A percentile compares a stretch with the other conserved stretches of the same genome.
These are phyloP conservation scores for Aegithalos caudatus DNA, from an alignment of 2,113 vertebrate genomes.

Conservation along the genomic window DNA sequence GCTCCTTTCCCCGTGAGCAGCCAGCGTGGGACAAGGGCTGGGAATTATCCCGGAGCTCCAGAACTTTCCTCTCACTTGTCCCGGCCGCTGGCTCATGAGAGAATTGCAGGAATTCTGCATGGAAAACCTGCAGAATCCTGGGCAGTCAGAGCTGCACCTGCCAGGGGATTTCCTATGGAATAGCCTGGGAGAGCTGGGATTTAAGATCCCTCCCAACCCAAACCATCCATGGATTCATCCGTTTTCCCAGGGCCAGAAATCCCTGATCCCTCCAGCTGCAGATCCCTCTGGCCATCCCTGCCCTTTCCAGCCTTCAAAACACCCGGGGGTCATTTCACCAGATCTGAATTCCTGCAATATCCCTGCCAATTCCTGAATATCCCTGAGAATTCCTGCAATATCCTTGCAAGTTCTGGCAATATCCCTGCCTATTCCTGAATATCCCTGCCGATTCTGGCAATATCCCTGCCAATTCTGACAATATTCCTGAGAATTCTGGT, in stretches of 20 bases:
- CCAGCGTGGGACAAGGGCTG: fast-evolving
- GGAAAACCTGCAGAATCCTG: fast-evolving
- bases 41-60: fast-evolving
- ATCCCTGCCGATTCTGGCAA: too few species aligned
- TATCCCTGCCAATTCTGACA: too few species aligned
- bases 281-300: background rate
- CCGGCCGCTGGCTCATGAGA: fast-evolving
- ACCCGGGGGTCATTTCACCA: fast-evolving
- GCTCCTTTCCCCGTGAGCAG: fast-evolving
- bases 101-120: fast-evolving
- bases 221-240: too few species aligned
- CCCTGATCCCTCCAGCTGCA: background rate
- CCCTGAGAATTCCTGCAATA: too few species aligned
- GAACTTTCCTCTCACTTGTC: fast-evolving
- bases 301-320: background rate
- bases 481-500: too few species aligned
- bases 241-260: background rate
- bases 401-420: too few species aligned
- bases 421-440: too few species aligned
- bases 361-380: background rate
- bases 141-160: fast-evolving
- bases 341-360: background rate
- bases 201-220: background rate
- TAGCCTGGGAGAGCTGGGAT: background rate
- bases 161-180: fast-evolving